Base-by-base conservation (phyloP, 1,140 invertebrate species). In the Oreohelix idahoensis region DNA sequence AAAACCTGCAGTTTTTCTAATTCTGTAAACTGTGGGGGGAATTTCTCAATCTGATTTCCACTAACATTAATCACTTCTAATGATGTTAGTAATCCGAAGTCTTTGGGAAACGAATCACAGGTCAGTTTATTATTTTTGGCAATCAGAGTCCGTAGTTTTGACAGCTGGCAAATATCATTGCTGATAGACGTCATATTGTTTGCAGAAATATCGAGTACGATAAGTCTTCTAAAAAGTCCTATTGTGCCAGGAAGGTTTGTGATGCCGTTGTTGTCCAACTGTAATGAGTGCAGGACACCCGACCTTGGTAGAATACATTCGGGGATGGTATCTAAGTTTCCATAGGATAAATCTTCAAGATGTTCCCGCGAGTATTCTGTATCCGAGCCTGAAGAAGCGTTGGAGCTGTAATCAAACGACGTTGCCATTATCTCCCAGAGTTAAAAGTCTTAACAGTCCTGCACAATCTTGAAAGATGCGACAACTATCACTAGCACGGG, bases 11-110 rank as follows among this genome's bases (percentile, higher is more conserved):
- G 93, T 29, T 94, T 94, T 10, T 91, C 88, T 79, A 98, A 91
- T 84, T 97, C 95, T 36, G 97, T 94, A 74, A 99, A 92, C 93
- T 98, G 96, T 86, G 95, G 95, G 8, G 98, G 98, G 90, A 99
- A 96, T 38, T 94, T 94, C 26, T 94, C 95, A 42, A 99, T 93
- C 51, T 94, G 92, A 93, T 99, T 99, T 26, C 98, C 98, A 93
- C 97, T 97, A 26, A 99, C 93, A 93, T 99, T 98, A 0, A 99
- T 89, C 90, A 97, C 96, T 89, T 95, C 95, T 0, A 99, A 92
- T 10, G 90, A 93, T 29, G 90, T 88, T 29, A 94, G 92, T 26
- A 93, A 87, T 29, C 93, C 94, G 88, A 98, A 96, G 83, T 95
- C 95, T 92, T 99, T 99, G 0, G 97, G 97, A 81, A 99, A 92